phyloP scores from a whole-genome alignment of 2,888 invertebrate genomes.

The Eupithecia subfuscata region DNA sequence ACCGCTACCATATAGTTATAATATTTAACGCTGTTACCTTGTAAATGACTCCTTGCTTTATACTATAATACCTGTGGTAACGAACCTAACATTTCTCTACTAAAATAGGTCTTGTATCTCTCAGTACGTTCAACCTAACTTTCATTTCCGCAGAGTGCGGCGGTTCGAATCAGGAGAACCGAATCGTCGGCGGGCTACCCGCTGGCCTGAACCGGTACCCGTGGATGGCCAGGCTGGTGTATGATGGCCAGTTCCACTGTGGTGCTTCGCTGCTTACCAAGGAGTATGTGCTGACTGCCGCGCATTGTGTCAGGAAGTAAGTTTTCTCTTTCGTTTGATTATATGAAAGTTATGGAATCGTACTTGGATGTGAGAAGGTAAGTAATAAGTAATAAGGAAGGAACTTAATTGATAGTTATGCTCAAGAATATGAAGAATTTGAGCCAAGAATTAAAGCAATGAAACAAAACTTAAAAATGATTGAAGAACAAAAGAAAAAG shows the following conservation, averaged over 20 bases:
- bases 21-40: not conserved
- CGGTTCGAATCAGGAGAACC: constrained; percentile 91
- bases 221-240: constrained; percentile 93
- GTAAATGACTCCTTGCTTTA: not conserved
- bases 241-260: constrained; percentile 95
- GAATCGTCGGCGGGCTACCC: constrained; percentile 93
- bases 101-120: constrained; percentile 31
- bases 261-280: constrained; percentile 92
- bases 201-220: constrained; percentile 93
- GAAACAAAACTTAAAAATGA: too few relatives aligned
- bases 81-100: constrained; percentile 28
- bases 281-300: constrained; percentile 94
- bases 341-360: too few relatives aligned
- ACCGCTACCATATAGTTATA: not conserved
- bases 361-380: too few relatives aligned
- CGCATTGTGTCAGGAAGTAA: constrained; percentile 93
- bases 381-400: too few relatives aligned
- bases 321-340: constrained; percentile 34
- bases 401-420: too few relatives aligned
- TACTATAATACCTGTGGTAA: constrained; percentile 7
- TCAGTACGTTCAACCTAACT: constrained; percentile 50
- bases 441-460: too few relatives aligned
- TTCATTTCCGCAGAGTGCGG: constrained; percentile 88
- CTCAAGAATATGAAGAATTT: too few relatives aligned
- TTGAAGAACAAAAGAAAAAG: too few relatives aligned